A percentile compares a stretch with the other conserved stretches of the same genome.
Evolutionary conservation across 2,888 invertebrate genomes (phyloP).

Genomic region (Archaeoteleia sp.): DNA sequence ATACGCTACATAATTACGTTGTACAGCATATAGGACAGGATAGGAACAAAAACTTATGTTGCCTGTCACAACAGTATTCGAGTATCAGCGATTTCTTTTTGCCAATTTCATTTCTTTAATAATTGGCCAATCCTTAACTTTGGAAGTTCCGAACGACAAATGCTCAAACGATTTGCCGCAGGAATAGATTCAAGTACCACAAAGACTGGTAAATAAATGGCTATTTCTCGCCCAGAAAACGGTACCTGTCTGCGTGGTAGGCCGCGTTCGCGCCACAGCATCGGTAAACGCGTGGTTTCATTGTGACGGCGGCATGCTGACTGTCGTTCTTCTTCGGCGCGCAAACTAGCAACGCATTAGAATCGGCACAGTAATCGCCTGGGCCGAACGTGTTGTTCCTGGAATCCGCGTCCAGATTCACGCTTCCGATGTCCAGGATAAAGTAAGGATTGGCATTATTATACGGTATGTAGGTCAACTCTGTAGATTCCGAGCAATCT

Average conservation of each 20-base stretch:
- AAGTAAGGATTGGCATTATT: constrained; percentile 73
- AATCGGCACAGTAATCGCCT: constrained; percentile 82
- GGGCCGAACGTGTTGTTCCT: constrained; percentile 75
- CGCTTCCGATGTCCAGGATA: constrained; percentile 81
- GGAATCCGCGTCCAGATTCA: constrained; percentile 77
- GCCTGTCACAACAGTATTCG: too few relatives aligned
- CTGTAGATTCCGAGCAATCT: constrained; percentile 71
- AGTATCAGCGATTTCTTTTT: too few relatives aligned
- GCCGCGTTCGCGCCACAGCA: constrained; percentile 83
- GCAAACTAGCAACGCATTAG: constrained; percentile 81
- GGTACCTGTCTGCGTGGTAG: constrained; percentile 77
- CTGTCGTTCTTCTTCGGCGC: constrained; percentile 67
- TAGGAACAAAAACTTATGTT: too few relatives aligned
- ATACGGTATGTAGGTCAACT: constrained; percentile 65
- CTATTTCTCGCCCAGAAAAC: constrained; percentile 14
- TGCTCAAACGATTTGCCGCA: too few relatives aligned
- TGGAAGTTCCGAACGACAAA: too few relatives aligned
- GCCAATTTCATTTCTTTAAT: too few relatives aligned
- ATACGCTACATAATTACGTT: too few relatives aligned
- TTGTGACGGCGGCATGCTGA: constrained; percentile 68
- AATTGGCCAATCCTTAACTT: too few relatives aligned
- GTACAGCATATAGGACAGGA: too few relatives aligned
- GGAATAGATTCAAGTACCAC: too few relatives aligned
- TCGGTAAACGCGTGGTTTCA: constrained; percentile 77
- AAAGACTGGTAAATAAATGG: too few relatives aligned